These are phyloP conservation scores for Actenoides lindsayi DNA, from an alignment of 2,113 vertebrate genomes.

Conservation along the genomic window DNA sequence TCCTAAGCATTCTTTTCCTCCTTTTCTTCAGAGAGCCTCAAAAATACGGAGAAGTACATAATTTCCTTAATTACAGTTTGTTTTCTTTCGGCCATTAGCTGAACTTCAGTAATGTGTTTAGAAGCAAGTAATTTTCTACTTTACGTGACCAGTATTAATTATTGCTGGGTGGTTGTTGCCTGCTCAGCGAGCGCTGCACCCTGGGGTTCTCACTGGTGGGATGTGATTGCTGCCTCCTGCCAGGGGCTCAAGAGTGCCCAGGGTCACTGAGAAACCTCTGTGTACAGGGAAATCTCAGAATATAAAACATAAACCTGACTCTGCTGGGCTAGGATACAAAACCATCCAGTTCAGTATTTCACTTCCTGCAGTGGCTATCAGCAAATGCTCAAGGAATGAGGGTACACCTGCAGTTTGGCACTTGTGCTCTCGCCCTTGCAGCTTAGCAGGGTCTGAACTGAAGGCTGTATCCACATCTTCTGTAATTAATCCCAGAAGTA, in stretches of 20 bases:
- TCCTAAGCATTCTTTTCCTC: background rate
- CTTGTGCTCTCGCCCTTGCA: background rate
- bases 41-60: background rate
- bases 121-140: background rate
- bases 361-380: background rate
- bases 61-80: conserved; percentile 49
- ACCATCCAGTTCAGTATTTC: background rate
- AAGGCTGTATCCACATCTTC: background rate
- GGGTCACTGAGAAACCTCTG: background rate
- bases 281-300: background rate
- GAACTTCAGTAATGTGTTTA: background rate
- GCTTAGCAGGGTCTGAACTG: accelerated
- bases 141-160: background rate
- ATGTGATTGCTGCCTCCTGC: background rate
- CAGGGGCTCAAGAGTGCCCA: background rate
- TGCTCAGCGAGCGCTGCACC: background rate
- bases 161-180: background rate
- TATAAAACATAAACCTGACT: background rate
- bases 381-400: background rate
- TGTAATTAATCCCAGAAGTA: background rate
- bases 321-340: background rate
- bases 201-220: background rate
- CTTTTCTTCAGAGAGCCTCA: background rate
- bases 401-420: background rate
- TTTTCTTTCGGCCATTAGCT: background rate